Conservation (phyloP, 2,888 invertebrate genomes). For the Drosophila bunnanda region DNA sequence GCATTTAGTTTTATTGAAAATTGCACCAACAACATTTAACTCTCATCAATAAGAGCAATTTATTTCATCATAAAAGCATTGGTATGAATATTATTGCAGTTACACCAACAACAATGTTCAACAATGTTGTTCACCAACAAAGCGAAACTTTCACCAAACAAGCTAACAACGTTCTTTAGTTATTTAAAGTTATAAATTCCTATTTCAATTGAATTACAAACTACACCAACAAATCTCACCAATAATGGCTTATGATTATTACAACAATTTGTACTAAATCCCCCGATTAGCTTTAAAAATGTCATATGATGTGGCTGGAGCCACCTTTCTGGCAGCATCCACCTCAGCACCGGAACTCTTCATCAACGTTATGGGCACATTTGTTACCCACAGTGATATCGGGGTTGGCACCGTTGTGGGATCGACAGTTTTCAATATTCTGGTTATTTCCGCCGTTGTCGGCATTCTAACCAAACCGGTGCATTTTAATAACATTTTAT, state of each 20-base stretch:
- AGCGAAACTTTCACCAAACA: too few species aligned
- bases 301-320: conserved; percentile 94
- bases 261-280: too few species aligned
- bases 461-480: conserved; percentile 88
- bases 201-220: too few species aligned
- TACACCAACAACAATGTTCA: neutral
- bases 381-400: conserved; percentile 91
- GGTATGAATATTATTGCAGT: too few species aligned
- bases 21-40: neutral
- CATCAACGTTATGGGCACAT: conserved; percentile 92
- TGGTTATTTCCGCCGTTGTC: conserved; percentile 91
- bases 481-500: conserved; percentile 83
- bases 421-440: conserved; percentile 92
- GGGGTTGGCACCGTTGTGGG: conserved; percentile 93
- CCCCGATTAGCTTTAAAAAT: conserved; percentile 87
- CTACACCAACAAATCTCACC: too few species aligned
- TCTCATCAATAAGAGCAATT: too few species aligned
- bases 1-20: neutral
- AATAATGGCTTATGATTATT: neutral
- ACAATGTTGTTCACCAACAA: too few species aligned
- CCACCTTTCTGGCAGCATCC: conserved; percentile 96
- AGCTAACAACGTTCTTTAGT: too few species aligned
- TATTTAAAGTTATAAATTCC: neutral
- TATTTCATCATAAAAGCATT: too few species aligned
- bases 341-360: conserved; percentile 95